phyloP scores from a whole-genome alignment of 2,888 invertebrate species.

The Parnassius glacialis region DNA sequence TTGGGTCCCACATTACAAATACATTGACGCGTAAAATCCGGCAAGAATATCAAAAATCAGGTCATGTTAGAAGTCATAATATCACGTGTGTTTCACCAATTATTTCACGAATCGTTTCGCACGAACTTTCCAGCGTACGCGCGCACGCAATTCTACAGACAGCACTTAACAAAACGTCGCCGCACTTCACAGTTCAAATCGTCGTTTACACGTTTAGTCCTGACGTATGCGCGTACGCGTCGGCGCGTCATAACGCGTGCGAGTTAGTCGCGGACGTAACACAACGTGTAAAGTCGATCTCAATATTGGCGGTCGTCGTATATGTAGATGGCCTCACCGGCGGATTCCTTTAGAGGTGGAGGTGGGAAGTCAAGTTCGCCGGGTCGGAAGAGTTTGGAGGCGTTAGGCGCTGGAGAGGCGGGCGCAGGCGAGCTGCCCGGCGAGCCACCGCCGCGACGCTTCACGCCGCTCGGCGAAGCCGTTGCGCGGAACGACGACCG shows the following conservation, averaged over 20 bases:
- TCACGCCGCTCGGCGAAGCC: conserved; percentile 65
- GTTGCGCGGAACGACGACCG: conserved; percentile 84
- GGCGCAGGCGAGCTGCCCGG: conserved; percentile 69
- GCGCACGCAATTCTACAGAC: background rate
- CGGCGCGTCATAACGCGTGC: background rate
- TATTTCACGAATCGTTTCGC: conserved; percentile 7
- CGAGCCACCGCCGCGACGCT: conserved; percentile 71
- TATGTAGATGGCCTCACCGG: conserved; percentile 83
- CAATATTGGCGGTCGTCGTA: conserved; percentile 75
- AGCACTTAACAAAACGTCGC: background rate
- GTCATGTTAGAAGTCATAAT: conserved; percentile 29
- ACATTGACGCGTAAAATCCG: conserved; percentile 43
- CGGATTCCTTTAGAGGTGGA: conserved; percentile 82
- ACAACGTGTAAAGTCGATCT: conserved; percentile 34
- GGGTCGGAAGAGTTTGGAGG: conserved; percentile 73
- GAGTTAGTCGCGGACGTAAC: conserved; percentile 23
- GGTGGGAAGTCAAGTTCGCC: conserved; percentile 71
- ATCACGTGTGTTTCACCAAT: conserved; percentile 23
- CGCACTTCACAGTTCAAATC: background rate
- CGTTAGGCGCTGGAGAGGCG: conserved; percentile 73
- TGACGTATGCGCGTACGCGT: background rate
- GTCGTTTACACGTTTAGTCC: background rate
- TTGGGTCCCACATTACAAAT: conserved; percentile 63
- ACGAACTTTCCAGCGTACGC: conserved; percentile 3
- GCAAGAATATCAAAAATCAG: conserved; percentile 55